These are phyloP conservation scores for Emmelina monodactyla DNA, from an alignment of 2,888 invertebrate genomes.

Conservation along the genomic window DNA sequence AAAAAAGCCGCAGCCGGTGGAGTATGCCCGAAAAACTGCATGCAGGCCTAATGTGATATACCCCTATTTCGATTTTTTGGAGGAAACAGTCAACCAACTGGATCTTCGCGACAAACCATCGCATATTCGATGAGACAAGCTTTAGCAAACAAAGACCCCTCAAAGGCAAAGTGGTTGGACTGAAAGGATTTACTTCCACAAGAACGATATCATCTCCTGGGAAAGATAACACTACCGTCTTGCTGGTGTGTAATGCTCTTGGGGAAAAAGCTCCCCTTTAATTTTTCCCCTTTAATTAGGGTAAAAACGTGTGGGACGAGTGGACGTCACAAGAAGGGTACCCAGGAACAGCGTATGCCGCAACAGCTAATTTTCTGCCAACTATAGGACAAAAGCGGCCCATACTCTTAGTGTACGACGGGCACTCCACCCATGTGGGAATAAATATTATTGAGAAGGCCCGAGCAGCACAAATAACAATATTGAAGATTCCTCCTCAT, in stretches of 20 bases:
- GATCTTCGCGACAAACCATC: not conserved
- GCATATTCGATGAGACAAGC: not conserved
- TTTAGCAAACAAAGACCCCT: not conserved
- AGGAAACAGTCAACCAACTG: not conserved
- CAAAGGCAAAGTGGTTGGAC: not conserved
- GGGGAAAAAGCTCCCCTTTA: not conserved
- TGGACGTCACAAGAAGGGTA: not conserved
- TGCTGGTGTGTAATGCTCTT: not conserved
- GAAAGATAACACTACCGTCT: not conserved
- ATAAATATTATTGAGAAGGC: not conserved
- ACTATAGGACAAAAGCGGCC: not conserved
- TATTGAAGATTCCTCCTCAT: not conserved
- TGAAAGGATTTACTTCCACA: not conserved
- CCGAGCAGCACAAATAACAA: not conserved
- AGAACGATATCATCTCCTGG: not conserved
- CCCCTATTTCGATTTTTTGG: not conserved
- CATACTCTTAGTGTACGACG: not conserved
- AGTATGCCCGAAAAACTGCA: not conserved
- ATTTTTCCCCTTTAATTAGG: not conserved
- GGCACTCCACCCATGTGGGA: not conserved
- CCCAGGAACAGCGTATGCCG: not conserved
- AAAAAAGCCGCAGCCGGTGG: not conserved
- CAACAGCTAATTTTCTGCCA: not conserved
- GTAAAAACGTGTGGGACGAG: not conserved
- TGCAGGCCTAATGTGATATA: not conserved